Conservation (phyloP, 2,113 vertebrate genomes). For the Hypomesus transpacificus region DNA sequence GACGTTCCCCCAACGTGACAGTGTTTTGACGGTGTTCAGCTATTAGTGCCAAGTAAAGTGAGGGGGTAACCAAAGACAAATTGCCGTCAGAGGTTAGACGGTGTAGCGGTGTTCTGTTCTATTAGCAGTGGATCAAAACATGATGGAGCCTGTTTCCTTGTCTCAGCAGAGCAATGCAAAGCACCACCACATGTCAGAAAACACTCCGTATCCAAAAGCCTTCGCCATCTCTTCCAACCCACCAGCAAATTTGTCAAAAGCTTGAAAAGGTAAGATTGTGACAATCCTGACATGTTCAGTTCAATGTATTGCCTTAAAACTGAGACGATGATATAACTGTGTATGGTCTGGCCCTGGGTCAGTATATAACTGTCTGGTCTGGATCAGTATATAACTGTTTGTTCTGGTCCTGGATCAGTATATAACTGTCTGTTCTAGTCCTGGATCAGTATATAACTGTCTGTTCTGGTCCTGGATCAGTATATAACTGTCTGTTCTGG, state of each 20-base stretch:
- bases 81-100: no score
- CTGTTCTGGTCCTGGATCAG: no score
- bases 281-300: no score
- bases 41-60: background rate
- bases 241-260: conserved; percentile 88
- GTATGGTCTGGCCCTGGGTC: no score
- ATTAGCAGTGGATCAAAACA: no score
- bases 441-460: background rate
- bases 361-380: no score
- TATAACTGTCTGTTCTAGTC: background rate
- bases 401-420: no score
- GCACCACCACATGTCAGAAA: conserved; percentile 81
- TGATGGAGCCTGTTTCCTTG: background rate
- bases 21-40: conserved; percentile 15
- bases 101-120: no score
- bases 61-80: background rate
- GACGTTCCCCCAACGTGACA: conserved; percentile 10
- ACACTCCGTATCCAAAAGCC: conserved; percentile 87
- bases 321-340: no score
- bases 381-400: background rate
- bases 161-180: conserved; percentile 79
- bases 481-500: background rate
- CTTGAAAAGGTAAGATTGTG: conserved; percentile 77
- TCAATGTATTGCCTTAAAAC: no score
- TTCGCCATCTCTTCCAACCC: conserved; percentile 88